These are phyloP conservation scores for Cyprinodon diabolis DNA, from an alignment of 2,797 vertebrate species.

Conservation along the genomic window DNA sequence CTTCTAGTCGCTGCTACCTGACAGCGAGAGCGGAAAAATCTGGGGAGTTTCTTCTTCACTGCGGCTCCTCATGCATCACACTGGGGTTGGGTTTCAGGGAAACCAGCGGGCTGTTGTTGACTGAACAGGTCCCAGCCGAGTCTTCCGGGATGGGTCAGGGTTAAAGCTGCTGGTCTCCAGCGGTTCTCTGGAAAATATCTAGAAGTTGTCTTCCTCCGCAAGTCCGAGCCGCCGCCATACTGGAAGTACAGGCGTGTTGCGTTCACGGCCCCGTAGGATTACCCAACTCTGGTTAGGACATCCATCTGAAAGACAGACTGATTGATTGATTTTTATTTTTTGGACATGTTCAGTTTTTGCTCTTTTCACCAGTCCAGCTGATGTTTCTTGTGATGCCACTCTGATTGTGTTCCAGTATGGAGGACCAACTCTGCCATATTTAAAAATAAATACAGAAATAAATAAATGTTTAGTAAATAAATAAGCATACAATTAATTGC, in stretches of 20 bases:
- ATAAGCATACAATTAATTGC: too few relatives aligned
- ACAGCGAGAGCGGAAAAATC: conserved; percentile 73
- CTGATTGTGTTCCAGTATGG: too few relatives aligned
- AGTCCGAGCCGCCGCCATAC: conserved; percentile 77
- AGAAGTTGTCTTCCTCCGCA: conserved; percentile 79
- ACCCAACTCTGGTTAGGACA: conserved; percentile 5
- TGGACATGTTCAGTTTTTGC: too few relatives aligned
- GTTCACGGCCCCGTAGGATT: conserved; percentile 53
- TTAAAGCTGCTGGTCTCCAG: conserved; percentile 47
- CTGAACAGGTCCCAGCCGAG: conserved; percentile 15
- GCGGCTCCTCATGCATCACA: conserved; percentile 69
- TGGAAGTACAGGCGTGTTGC: conserved; percentile 70
- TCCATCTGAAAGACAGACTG: neutral
- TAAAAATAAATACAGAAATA: too few relatives aligned
- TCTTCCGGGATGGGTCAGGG: conserved; percentile 2
- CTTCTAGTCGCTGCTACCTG: conserved; percentile 72
- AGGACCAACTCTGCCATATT: too few relatives aligned
- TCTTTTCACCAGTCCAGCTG: too few relatives aligned
- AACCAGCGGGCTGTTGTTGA: conserved; percentile 33
- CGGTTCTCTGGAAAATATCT: conserved; percentile 69
- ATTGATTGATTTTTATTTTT: neutral
- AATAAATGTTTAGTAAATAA: too few relatives aligned
- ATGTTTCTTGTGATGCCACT: too few relatives aligned
- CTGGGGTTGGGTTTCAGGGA: conserved; percentile 29
- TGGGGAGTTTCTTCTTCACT: conserved; percentile 71